phyloP scores from a whole-genome alignment of 2,888 invertebrate species.

The Anthrax anthrax region DNA sequence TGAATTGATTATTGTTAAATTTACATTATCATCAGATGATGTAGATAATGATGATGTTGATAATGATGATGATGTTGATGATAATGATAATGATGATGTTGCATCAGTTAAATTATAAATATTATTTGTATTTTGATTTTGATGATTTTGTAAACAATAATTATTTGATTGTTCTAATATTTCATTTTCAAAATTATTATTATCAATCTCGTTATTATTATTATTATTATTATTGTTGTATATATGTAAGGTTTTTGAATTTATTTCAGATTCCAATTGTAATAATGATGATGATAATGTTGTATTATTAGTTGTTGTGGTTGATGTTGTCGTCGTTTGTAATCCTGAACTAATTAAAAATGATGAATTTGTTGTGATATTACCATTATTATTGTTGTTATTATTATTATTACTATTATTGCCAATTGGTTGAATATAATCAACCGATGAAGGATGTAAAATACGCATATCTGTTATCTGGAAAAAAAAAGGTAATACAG shows the following conservation, averaged over 20 bases:
- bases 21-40: too few relatives aligned
- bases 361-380: not conserved
- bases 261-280: not conserved
- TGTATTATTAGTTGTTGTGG: not conserved
- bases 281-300: constrained; percentile 1
- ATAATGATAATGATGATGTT: too few relatives aligned
- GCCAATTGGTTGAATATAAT: constrained; percentile 8
- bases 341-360: too few relatives aligned
- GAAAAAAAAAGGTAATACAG: constrained; percentile 6
- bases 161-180: constrained; percentile 1
- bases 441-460: constrained; percentile 11
- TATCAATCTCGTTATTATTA: too few relatives aligned
- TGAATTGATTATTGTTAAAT: not conserved
- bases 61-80: too few relatives aligned
- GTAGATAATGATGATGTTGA: too few relatives aligned
- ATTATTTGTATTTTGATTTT: not conserved
- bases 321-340: constrained; percentile 6
- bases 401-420: not conserved
- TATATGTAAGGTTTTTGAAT: too few relatives aligned
- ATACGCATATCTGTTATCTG: constrained; percentile 13
- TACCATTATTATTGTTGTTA: too few relatives aligned
- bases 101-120: too few relatives aligned
- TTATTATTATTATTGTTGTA: too few relatives aligned
- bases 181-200: constrained; percentile 6
- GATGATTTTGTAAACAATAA: not conserved